phyloP scores from a whole-genome alignment of 2,888 invertebrate species.

The Onchidella celtica region DNA sequence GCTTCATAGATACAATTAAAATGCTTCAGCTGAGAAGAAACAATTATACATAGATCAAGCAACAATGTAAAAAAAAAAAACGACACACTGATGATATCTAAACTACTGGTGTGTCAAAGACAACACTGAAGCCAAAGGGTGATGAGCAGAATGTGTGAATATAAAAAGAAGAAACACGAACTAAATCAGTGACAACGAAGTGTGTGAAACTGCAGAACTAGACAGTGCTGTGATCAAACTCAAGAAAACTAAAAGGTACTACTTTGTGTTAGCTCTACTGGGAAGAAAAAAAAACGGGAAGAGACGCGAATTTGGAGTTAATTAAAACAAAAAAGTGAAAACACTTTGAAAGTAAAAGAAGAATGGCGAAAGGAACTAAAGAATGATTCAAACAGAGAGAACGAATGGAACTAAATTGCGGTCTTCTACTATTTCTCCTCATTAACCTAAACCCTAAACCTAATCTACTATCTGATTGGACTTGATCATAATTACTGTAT shows the following conservation, averaged over 20 bases:
- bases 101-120: neutral
- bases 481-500: neutral
- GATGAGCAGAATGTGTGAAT: neutral
- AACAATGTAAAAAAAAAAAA: too few relatives aligned
- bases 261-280: too few relatives aligned
- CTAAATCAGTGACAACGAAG: too few relatives aligned
- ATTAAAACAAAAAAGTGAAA: neutral
- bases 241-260: too few relatives aligned
- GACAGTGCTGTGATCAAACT: too few relatives aligned
- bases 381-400: neutral
- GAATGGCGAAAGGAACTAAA: neutral
- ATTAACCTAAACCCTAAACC: neutral
- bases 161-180: too few relatives aligned
- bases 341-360: neutral
- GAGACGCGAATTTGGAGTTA: neutral
- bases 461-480: neutral
- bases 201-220: too few relatives aligned
- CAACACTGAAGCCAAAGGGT: neutral
- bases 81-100: too few relatives aligned
- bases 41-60: too few relatives aligned
- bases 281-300: too few relatives aligned
- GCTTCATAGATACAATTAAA: too few relatives aligned
- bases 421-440: constrained; percentile 1
- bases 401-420: constrained; percentile 16
- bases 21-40: too few relatives aligned